These are phyloP conservation scores for Drosophila busckii DNA, from an alignment of 1,140 invertebrate species.

Conservation along the genomic window DNA sequence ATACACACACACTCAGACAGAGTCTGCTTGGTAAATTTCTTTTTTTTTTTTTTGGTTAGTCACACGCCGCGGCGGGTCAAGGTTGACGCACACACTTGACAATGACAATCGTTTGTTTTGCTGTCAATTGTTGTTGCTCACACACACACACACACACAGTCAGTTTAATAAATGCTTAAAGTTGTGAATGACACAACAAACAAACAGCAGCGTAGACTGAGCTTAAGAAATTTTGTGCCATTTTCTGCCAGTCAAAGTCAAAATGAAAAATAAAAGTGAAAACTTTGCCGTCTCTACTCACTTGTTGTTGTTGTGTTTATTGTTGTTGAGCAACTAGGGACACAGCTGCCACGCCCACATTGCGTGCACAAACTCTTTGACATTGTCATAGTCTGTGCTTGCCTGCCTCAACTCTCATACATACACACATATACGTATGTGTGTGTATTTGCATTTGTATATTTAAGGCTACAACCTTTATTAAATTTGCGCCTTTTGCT, in stretches of 20 bases:
- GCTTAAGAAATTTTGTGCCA: constrained; percentile 48
- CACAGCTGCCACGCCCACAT: constrained; percentile 57
- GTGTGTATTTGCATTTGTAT: constrained; percentile 13
- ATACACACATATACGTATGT: too few species aligned
- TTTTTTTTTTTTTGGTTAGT: too few species aligned
- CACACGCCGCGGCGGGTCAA: constrained; percentile 49
- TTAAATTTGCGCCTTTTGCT: constrained; percentile 69
- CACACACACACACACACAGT: constrained; percentile 7
- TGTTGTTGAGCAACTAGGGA: constrained; percentile 40
- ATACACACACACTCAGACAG: not conserved
- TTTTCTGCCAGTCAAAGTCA: constrained; percentile 57
- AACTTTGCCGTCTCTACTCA: constrained; percentile 50
- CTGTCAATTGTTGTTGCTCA: constrained; percentile 69
- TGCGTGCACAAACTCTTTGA: constrained; percentile 74
- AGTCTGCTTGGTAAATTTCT: too few species aligned
- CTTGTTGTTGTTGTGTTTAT: constrained; percentile 3
- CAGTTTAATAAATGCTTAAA: constrained; percentile 72
- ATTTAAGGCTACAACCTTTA: constrained; percentile 59
- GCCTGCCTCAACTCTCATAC: too few species aligned
- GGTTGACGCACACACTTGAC: constrained; percentile 75
- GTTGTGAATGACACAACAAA: constrained; percentile 33
- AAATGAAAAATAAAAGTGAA: constrained; percentile 42
- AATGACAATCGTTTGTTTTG: constrained; percentile 76
- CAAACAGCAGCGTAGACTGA: constrained; percentile 5
- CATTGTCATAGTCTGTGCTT: constrained; percentile 61